Evolutionary conservation across 2,113 vertebrate genomes (phyloP), one percentile per base, ranked within the genome.

Genomic region (Indicator maculatus): DNA sequence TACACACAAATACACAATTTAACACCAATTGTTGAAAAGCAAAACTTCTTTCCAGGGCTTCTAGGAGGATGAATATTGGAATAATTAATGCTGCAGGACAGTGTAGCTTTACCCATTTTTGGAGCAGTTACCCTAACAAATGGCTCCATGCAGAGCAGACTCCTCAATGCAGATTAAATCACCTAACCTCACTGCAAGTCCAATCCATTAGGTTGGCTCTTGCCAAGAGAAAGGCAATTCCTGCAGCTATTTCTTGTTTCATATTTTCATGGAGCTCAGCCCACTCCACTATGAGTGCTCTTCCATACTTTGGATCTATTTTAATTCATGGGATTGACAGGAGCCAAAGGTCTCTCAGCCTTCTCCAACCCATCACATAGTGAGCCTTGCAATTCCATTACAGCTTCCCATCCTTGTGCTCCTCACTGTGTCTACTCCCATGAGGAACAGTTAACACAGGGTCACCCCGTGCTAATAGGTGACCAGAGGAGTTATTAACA

Each of bases 1-100:
- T 66, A 69, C 50, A 59, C 58, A 92, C n/a, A 90, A 93, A 93
- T 53, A 61, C 36, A 78, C 65, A 67, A 88, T 88, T 93, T 90
- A 88, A 58, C 28, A 81, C 11, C 33, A 50, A 56, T 88, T 95
- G 88, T 47, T 20, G 44, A 81, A 39, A 4, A 76, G 55, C 2
- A 86, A 79, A 90, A 89, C 28, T 50, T 73, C 24, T 86, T 88
- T 59, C 30, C 70, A 44, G n/a, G 58, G 53, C 8, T 90, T 82
- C 52, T 50, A 78, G 36, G 24, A 74, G 12, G 28, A 63, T 44
- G 36, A 59, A 30, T 87, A 31, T 45, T 3, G 4, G 30, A 93
- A 74, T 45, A 91, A 88, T 84, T 88, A 93, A 78, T 72, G 44
- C n/a, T 88, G 30, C 8, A 78, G 65, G 63, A 83, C 18, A 69